These are phyloP conservation scores for Benitochromis conjunctus DNA, from an alignment of 2,113 vertebrate species.

Conservation along the genomic window DNA sequence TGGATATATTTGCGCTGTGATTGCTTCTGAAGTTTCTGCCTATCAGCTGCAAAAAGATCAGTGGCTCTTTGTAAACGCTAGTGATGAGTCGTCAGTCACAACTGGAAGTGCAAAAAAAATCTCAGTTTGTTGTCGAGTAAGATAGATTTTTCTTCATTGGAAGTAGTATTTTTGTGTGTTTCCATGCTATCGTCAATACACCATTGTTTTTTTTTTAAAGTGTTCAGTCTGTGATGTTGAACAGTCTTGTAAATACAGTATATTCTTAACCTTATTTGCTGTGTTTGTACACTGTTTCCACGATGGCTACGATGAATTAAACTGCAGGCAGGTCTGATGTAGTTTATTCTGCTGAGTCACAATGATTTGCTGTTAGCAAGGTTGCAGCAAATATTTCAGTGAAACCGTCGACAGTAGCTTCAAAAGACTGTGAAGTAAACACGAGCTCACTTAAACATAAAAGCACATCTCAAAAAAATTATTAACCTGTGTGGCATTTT, in stretches of 20 bases:
- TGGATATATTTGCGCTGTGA: constrained; percentile 49
- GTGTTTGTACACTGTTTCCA: constrained; percentile 39
- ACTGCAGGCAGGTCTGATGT: constrained; percentile 33
- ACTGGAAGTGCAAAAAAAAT: constrained; percentile 70
- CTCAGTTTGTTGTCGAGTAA: constrained; percentile 26
- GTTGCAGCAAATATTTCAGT: not conserved
- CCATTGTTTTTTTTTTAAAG: not conserved
- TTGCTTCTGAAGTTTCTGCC: not conserved
- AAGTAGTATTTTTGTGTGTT: not conserved
- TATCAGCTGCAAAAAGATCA: not conserved
- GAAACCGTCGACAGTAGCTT: not conserved
- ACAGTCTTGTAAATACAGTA: constrained; percentile 35
- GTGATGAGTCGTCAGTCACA: constrained; percentile 17
- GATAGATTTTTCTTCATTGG: not conserved
- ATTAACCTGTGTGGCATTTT: not conserved
- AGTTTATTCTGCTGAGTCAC: not conserved
- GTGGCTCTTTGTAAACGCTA: not conserved
- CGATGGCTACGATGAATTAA: constrained; percentile 41
- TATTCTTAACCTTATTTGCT: constrained; percentile 20
- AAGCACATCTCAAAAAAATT: not conserved
- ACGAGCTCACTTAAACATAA: not conserved
- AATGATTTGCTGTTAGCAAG: not conserved
- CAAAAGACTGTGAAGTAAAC: not conserved
- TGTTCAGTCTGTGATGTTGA: constrained; percentile 42
- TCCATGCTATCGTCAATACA: constrained; percentile 5